Percentiles rank a stretch among this genome's conserved stretches.
phyloP scores from a whole-genome alignment of 1,140 invertebrate genomes.

The Drosophila miranda region DNA sequence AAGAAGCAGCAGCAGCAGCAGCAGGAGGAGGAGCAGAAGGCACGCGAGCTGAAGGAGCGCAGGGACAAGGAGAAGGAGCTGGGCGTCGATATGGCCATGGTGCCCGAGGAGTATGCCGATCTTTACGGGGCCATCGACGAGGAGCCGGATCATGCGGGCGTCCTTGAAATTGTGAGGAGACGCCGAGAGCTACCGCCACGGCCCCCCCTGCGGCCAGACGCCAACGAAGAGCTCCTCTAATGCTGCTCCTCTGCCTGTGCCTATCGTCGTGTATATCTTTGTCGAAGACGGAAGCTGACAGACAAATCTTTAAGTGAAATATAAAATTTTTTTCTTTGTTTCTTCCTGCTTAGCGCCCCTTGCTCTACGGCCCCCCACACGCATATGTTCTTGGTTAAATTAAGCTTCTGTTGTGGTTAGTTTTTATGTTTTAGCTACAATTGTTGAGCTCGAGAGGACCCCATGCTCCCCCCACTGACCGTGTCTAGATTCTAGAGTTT shows the following conservation, averaged over 20 bases:
- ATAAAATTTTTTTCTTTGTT: constrained; percentile 2
- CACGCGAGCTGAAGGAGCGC: constrained; percentile 36
- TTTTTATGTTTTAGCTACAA: constrained; percentile 59
- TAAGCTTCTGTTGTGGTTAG: constrained; percentile 35
- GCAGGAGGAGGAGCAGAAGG: constrained; percentile 53
- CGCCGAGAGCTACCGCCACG: constrained; percentile 29
- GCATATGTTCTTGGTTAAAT: constrained; percentile 24
- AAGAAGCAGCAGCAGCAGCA: constrained; percentile 84
- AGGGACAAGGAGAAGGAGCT: constrained; percentile 50
- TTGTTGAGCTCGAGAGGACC: constrained; percentile 34
- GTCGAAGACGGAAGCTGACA: no score
- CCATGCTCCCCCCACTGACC: constrained; percentile 2
- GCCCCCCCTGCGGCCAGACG: constrained; percentile 36
- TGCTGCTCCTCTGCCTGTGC: constrained; percentile 23
- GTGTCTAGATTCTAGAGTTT: constrained; percentile 37
- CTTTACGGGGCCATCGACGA: background rate
- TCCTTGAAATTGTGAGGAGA: constrained; percentile 40
- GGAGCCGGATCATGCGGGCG: constrained; percentile 38
- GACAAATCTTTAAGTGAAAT: constrained; percentile 18
- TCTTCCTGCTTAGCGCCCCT: constrained; percentile 1
- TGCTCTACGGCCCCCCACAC: no score
- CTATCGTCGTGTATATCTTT: no score
- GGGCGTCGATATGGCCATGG: constrained; percentile 11
- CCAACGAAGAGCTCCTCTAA: constrained; percentile 53
- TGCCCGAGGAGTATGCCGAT: no score